Percentiles rank a stretch among this genome's conserved stretches.
Conservation (phyloP, 1,140 invertebrate species). For the Chlorops oryzae region DNA sequence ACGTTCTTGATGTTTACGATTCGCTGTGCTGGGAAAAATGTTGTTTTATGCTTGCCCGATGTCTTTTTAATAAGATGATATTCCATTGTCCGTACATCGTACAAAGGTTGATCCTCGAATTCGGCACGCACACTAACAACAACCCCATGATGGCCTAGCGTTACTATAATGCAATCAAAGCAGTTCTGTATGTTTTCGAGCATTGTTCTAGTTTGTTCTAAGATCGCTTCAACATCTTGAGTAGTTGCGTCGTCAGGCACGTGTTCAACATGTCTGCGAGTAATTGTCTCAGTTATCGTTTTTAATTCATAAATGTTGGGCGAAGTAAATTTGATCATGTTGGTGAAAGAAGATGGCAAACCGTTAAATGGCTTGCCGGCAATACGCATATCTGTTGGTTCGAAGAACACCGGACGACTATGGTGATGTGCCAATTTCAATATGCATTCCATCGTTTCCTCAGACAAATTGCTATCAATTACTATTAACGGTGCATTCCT, state of each 20-base stretch:
- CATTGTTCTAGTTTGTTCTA: constrained; percentile 20
- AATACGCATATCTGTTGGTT: constrained; percentile 61
- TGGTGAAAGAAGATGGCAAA: constrained; percentile 27
- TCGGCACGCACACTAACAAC: constrained; percentile 42
- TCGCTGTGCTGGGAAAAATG: constrained; percentile 49
- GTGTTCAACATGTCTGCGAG: neutral
- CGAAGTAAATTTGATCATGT: constrained; percentile 56
- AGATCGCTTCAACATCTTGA: constrained; percentile 6
- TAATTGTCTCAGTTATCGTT: constrained; percentile 49
- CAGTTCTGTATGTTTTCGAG: constrained; percentile 30
- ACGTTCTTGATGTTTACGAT: constrained; percentile 53
- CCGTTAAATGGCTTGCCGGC: constrained; percentile 54
- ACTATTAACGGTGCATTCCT: constrained; percentile 63
- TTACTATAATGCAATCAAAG: constrained; percentile 55
- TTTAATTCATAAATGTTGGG: constrained; percentile 68
- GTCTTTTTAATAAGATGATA: constrained; percentile 2
- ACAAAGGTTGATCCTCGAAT: constrained; percentile 26
- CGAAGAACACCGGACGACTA: constrained; percentile 65
- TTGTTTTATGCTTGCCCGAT: constrained; percentile 13
- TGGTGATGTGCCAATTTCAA: constrained; percentile 57
- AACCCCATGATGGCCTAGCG: constrained; percentile 54
- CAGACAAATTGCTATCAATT: constrained; percentile 73
- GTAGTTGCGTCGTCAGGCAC: neutral
- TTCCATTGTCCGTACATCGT: neutral
- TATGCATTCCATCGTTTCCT: constrained; percentile 58